Evolutionary conservation across 2,888 invertebrate species (phyloP).

Genomic region (Orchestes rusci): DNA sequence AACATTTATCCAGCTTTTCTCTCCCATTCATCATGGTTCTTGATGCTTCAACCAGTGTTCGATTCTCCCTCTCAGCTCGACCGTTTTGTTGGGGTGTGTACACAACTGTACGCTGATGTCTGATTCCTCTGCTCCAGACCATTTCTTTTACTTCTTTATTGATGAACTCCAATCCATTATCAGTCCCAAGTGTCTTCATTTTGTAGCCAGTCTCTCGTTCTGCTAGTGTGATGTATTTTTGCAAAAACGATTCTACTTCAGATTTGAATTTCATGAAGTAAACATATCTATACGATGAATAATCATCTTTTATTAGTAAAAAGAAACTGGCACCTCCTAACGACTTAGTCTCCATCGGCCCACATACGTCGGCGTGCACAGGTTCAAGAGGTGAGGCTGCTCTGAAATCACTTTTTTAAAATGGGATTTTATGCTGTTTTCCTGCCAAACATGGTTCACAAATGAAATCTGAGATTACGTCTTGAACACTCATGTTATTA

Average conservation of each 20-base stretch:
- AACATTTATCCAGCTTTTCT: constrained; percentile 3
- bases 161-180: constrained; percentile 1
- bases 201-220: constrained; percentile 32
- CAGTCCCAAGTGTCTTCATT: constrained; percentile 3
- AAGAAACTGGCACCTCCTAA: too few species aligned
- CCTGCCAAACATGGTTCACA: constrained; percentile 28
- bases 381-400: constrained; percentile 27
- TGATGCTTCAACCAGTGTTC: constrained; percentile 2
- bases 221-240: constrained; percentile 25
- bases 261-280: constrained; percentile 23
- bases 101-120: neutral
- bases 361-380: constrained; percentile 33
- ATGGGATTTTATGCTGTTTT: constrained; percentile 31
- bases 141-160: constrained; percentile 1
- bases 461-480: constrained; percentile 7
- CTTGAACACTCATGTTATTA: constrained; percentile 10
- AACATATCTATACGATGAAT: constrained; percentile 11
- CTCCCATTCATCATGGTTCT: constrained; percentile 1
- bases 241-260: constrained; percentile 20
- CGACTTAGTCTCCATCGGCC: too few species aligned
- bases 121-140: neutral
- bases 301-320: constrained; percentile 34
- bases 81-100: constrained; percentile 3
- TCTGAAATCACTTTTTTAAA: constrained; percentile 24
- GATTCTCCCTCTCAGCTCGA: neutral